Percentiles rank a stretch among this genome's conserved stretches.
Evolutionary conservation across 2,888 invertebrate genomes (phyloP).

Genomic region (Xestia xanthographa): DNA sequence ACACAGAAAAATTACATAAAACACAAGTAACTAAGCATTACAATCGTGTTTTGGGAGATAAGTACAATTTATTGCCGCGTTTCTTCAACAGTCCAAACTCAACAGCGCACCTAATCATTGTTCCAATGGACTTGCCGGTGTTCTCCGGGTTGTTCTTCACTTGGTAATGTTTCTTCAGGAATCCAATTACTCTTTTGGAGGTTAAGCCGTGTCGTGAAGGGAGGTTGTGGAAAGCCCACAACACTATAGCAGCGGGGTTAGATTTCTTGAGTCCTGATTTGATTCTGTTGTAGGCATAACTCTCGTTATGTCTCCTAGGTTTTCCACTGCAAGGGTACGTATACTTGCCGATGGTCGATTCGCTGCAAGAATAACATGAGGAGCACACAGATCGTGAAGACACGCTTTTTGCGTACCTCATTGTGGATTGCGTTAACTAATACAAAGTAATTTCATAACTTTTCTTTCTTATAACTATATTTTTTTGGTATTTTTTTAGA

Average conservation of each 20-base stretch:
- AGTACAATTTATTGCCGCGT: slow-evolving; percentile 73
- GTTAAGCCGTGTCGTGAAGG: slow-evolving; percentile 76
- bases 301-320: neutral
- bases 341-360: neutral
- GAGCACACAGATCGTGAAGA: slow-evolving; percentile 21
- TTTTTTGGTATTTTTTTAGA: slow-evolving; percentile 35
- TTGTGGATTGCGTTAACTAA: slow-evolving; percentile 17
- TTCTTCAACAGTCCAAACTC: slow-evolving; percentile 80
- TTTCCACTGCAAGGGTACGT: slow-evolving; percentile 62
- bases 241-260: slow-evolving; percentile 79
- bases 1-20: slow-evolving; percentile 32
- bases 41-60: slow-evolving; percentile 53
- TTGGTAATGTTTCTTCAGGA: slow-evolving; percentile 77
- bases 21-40: slow-evolving; percentile 22
- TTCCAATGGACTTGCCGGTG: slow-evolving; percentile 76
- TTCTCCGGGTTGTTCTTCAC: slow-evolving; percentile 68
- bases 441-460: slow-evolving; percentile 41
- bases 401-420: slow-evolving; percentile 35
- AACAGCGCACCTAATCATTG: slow-evolving; percentile 76
- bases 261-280: slow-evolving; percentile 71
- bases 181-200: slow-evolving; percentile 77
- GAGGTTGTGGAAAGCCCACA: slow-evolving; percentile 81
- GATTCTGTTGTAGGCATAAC: slow-evolving; percentile 65
- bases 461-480: slow-evolving; percentile 8
- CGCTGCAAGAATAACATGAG: slow-evolving; percentile 17